Evolutionary conservation across 1,140 invertebrate species (phyloP).

Genomic region (Dolichoris vasculosae): DNA sequence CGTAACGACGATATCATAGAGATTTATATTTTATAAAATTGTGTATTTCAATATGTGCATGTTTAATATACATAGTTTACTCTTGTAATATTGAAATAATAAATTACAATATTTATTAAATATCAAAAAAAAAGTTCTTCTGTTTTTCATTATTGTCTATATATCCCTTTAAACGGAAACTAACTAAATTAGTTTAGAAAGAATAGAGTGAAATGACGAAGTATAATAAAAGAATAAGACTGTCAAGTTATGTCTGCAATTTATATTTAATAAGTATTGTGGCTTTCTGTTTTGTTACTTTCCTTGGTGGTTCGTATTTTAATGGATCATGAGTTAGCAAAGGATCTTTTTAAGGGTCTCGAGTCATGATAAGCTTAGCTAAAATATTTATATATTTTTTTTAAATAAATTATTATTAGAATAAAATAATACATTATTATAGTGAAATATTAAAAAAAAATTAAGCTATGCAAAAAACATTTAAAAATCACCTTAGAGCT

Average conservation of each 20-base stretch:
- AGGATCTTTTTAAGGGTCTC: constrained; percentile 7
- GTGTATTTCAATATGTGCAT: too few species aligned
- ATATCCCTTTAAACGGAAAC: too few species aligned
- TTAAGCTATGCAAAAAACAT: too few species aligned
- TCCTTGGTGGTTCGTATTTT: constrained; percentile 2
- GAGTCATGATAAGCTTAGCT: neutral
- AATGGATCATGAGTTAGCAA: neutral
- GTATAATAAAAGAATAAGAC: neutral
- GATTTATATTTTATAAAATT: too few species aligned
- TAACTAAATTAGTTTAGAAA: neutral
- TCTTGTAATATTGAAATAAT: neutral
- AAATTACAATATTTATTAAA: neutral
- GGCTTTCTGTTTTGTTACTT: neutral
- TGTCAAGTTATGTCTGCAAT: neutral
- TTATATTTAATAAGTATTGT: neutral
- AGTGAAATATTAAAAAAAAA: too few species aligned
- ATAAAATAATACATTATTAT: too few species aligned
- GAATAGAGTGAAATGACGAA: neutral
- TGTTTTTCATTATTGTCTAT: neutral
- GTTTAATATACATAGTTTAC: too few species aligned
- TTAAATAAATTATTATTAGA: neutral
- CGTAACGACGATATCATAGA: too few species aligned
- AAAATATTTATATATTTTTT: neutral
- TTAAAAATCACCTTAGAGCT: too few species aligned
- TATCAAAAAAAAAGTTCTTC: neutral